These are phyloP conservation scores for Epizoanthus ramosus DNA, from an alignment of 92 coral and sea anemone species.

Conservation along the genomic window DNA sequence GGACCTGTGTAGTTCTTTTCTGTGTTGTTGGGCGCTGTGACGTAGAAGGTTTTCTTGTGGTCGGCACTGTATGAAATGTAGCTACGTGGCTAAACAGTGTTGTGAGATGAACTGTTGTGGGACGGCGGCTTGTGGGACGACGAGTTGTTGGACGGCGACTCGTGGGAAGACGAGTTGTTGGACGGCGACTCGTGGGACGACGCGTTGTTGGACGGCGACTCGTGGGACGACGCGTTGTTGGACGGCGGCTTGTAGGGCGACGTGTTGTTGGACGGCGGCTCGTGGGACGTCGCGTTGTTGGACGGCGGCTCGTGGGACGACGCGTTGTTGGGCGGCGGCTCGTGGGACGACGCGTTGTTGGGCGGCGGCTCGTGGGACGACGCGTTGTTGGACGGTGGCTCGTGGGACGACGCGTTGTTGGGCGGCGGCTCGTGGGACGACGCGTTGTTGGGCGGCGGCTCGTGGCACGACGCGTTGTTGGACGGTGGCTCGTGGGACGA, in stretches of 20 bases:
- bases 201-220: conserved; percentile 1
- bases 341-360: not conserved
- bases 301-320: not conserved
- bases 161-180: conserved; percentile 11
- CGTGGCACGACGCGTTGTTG: not conserved
- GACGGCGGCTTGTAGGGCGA: not conserved
- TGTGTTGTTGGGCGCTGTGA: not conserved
- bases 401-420: not conserved
- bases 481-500: not conserved
- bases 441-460: conserved; percentile 2
- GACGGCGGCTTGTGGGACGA: not conserved
- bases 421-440: not conserved
- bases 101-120: not conserved
- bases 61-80: not conserved
- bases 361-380: not conserved
- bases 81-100: conserved; percentile 31
- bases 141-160: not conserved
- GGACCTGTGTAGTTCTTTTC: not conserved
- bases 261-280: not conserved
- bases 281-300: not conserved
- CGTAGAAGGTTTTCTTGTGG: not conserved
- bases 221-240: conserved; percentile 11
- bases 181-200: not conserved
- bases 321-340: conserved; percentile 1
- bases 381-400: not conserved